Evolutionary conservation across 2,113 vertebrate genomes (phyloP).

Genomic region (Mixornis gularis): DNA sequence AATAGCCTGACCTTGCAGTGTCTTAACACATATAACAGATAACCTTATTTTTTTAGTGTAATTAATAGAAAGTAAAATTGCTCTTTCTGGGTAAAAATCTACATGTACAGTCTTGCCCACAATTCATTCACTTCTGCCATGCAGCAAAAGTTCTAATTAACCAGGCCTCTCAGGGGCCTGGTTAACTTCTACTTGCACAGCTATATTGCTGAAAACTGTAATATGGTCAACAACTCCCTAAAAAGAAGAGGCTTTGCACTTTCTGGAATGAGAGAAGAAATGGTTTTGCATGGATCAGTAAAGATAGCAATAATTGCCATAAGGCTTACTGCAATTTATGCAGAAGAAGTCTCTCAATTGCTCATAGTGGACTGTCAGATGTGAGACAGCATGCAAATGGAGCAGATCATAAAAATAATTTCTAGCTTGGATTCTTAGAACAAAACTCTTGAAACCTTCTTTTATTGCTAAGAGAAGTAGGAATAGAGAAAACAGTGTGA

Average conservation of each 20-base stretch:
- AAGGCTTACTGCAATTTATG: slow-evolving; percentile 58
- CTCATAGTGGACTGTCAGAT: slow-evolving; percentile 61
- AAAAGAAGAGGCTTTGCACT: slow-evolving; percentile 46
- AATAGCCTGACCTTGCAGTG: neutral
- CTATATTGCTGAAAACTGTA: slow-evolving; percentile 26
- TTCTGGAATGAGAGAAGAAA: slow-evolving; percentile 48
- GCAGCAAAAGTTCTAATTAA: slow-evolving; percentile 48
- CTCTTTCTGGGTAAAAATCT: slow-evolving; percentile 14
- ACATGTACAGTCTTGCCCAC: neutral
- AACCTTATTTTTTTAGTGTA: neutral
- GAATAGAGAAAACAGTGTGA: neutral
- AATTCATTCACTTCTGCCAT: slow-evolving; percentile 6
- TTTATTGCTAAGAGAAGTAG: slow-evolving; percentile 12
- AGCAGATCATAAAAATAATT: slow-evolving; percentile 54
- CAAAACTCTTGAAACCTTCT: slow-evolving; percentile 25
- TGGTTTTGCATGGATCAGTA: slow-evolving; percentile 58
- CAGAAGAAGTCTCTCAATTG: slow-evolving; percentile 51
- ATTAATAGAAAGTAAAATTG: slow-evolving; percentile 3
- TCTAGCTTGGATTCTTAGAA: slow-evolving; percentile 31
- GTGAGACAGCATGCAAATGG: slow-evolving; percentile 54
- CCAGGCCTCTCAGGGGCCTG: slow-evolving; percentile 19
- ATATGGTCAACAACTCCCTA: slow-evolving; percentile 37
- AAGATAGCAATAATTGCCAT: slow-evolving; percentile 59
- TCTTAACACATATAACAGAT: neutral
- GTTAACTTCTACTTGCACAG: slow-evolving; percentile 42